Percentiles rank a stretch among this genome's conserved stretches.
These are phyloP conservation scores for Syngnathus scovelli DNA, from an alignment of 2,113 vertebrate genomes.

Conservation along the genomic window DNA sequence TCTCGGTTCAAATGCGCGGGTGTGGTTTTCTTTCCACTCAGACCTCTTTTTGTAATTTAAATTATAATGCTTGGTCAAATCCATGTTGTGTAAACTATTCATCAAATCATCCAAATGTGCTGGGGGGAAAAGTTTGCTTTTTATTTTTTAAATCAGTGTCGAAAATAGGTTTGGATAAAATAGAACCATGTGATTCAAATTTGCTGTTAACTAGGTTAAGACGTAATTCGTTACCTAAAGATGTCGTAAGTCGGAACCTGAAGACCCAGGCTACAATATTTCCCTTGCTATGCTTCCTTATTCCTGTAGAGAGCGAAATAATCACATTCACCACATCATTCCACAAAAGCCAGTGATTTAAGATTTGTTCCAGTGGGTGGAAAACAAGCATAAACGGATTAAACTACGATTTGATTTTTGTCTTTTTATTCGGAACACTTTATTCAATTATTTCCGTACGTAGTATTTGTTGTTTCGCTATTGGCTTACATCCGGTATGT, in stretches of 20 bases:
- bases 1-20: constrained; percentile 9
- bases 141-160: too few relatives aligned
- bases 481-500: background rate
- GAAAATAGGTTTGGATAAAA: too few relatives aligned
- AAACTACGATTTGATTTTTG: background rate
- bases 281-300: constrained; percentile 17
- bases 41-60: too few relatives aligned
- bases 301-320: constrained; percentile 47
- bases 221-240: background rate
- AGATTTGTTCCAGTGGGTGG: background rate
- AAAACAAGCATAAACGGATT: background rate
- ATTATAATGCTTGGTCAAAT: too few relatives aligned
- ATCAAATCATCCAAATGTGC: too few relatives aligned
- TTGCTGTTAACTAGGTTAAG: too few relatives aligned
- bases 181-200: too few relatives aligned
- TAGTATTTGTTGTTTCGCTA: background rate
- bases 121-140: too few relatives aligned
- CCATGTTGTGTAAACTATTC: too few relatives aligned
- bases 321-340: background rate
- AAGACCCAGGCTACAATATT: background rate
- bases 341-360: background rate
- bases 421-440: background rate
- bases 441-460: background rate
- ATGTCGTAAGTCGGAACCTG: background rate
- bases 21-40: too few relatives aligned